phyloP scores from a whole-genome alignment of 64 coral and sea anemone species.

The Pachyseris speciosa region DNA sequence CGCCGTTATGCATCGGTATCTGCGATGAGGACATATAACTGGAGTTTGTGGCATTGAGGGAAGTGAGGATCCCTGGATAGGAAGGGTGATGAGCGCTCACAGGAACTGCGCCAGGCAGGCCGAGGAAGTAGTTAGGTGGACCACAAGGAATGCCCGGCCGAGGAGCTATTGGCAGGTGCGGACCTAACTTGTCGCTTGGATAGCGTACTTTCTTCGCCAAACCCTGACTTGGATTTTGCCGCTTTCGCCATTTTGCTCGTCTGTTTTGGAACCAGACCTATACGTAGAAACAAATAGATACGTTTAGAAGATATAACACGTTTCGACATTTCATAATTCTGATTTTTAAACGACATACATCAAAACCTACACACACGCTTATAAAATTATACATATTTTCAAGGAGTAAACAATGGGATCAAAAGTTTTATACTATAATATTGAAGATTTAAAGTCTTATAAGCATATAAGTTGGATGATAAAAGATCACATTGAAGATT shows the following conservation, averaged over 20 bases:
- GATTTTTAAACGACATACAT: not conserved
- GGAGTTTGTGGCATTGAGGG: conserved; percentile 79
- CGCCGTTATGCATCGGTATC: conserved; percentile 86
- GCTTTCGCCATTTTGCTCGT: conserved; percentile 96
- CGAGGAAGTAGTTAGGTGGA: conserved; percentile 91
- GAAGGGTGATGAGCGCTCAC: conserved; percentile 75
- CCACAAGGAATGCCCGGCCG: conserved; percentile 91
- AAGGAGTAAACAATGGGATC: not conserved
- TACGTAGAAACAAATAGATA: not conserved
- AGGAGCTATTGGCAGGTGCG: conserved; percentile 95
- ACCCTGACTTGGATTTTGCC: conserved; percentile 88
- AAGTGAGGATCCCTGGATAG: conserved; percentile 81
- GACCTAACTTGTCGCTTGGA: conserved; percentile 79
- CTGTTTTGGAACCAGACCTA: conserved; percentile 99
- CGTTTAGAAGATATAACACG: not conserved
- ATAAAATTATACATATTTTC: not conserved
- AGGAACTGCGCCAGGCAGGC: conserved; percentile 80
- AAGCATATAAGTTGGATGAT: not conserved
- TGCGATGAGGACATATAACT: conserved; percentile 93
- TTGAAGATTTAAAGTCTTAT: not conserved
- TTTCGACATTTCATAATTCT: not conserved
- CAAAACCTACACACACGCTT: not conserved
- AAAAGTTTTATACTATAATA: too few species aligned
- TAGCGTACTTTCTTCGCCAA: conserved; percentile 87
- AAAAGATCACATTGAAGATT: not conserved